Evolutionary conservation across 2,113 vertebrate species (phyloP).

Genomic region (Boleophthalmus pectinirostris): DNA sequence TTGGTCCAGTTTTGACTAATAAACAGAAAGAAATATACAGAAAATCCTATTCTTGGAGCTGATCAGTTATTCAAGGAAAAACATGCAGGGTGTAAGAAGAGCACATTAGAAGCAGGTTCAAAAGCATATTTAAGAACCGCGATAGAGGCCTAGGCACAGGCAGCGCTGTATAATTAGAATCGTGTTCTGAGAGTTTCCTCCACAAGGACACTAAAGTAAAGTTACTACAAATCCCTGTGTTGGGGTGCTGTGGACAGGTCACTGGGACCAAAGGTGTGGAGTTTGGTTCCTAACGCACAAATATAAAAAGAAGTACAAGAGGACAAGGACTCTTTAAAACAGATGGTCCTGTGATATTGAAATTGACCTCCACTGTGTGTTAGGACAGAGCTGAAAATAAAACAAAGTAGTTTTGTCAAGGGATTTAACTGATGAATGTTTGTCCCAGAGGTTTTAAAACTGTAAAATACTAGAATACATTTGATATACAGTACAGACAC

Average conservation of each 20-base stretch:
- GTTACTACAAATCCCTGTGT: neutral
- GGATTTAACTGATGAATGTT: neutral
- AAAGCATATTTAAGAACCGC: neutral
- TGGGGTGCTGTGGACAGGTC: neutral
- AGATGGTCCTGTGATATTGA: slow-evolving; percentile 3
- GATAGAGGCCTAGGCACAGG: neutral
- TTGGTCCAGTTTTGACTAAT: too few species aligned
- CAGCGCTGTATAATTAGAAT: slow-evolving; percentile 3
- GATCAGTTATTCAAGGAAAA: neutral
- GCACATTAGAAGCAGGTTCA: neutral
- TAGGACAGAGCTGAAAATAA: neutral
- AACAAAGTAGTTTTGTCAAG: neutral
- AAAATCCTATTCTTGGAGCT: neutral
- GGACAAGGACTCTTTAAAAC: slow-evolving; percentile 2
- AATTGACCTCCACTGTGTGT: neutral
- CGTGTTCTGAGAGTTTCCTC: neutral
- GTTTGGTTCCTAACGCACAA: neutral
- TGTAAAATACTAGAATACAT: neutral
- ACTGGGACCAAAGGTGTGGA: neutral
- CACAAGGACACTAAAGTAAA: neutral
- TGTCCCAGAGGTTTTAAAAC: neutral
- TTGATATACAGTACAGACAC: neutral
- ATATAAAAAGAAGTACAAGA: neutral
- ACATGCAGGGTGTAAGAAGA: neutral
- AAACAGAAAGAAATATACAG: neutral